phyloP scores from a whole-genome alignment of 2,113 vertebrate species.

The Lepisosteus osseus region DNA sequence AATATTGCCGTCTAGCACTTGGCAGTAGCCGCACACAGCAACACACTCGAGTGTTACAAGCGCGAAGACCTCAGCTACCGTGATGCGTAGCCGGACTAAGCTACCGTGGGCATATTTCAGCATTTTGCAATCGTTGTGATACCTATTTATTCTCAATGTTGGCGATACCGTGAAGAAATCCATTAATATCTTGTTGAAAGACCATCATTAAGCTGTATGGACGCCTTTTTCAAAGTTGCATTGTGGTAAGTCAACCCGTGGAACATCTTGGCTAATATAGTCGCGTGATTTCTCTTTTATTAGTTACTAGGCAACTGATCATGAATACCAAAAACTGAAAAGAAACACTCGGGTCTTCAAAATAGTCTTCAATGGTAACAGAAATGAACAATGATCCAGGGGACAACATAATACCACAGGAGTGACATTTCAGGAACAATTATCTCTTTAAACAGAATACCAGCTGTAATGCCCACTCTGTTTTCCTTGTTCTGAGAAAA shows the following conservation, averaged over 20 bases:
- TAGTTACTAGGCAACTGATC: constrained; percentile 98
- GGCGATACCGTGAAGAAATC: constrained; percentile 94
- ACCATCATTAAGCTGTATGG: constrained; percentile 97
- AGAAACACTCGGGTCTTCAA: constrained; percentile 94
- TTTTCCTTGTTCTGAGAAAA: too few relatives aligned
- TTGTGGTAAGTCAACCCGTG: constrained; percentile 93
- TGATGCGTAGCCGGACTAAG: too few relatives aligned
- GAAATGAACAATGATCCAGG: constrained; percentile 97
- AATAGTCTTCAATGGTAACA: constrained; percentile 94
- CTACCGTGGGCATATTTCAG: too few relatives aligned
- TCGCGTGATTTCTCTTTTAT: constrained; percentile 91
- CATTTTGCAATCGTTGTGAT: constrained; percentile 36
- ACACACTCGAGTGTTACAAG: too few relatives aligned
- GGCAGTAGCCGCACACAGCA: too few relatives aligned
- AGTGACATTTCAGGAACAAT: constrained; percentile 99
- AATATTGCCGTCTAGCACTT: too few relatives aligned
- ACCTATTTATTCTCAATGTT: constrained; percentile 72
- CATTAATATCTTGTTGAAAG: constrained; percentile 97
- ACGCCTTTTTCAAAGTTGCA: constrained; percentile 91
- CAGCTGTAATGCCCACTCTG: constrained; percentile 97
- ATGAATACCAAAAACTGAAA: constrained; percentile 99
- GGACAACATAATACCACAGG: constrained; percentile 96
- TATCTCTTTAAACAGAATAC: constrained; percentile 98
- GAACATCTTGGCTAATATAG: constrained; percentile 95
- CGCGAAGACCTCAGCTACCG: too few relatives aligned